Evolutionary conservation across 2,888 invertebrate species (phyloP).

Genomic region (Cosmia pyralina): DNA sequence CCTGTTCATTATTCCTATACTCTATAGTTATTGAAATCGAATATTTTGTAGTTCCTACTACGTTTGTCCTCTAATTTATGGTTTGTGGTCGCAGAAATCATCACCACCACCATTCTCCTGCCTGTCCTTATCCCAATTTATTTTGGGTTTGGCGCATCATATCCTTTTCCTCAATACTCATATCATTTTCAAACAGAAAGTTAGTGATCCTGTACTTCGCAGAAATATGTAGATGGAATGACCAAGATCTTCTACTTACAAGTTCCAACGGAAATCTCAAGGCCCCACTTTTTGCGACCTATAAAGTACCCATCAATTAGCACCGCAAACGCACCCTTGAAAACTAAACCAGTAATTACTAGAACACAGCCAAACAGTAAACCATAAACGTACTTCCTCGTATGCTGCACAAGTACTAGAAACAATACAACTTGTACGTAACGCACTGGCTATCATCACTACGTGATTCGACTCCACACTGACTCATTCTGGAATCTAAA

Average conservation of each 20-base stretch:
- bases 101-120: not conserved
- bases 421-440: constrained; percentile 61
- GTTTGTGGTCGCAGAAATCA: not conserved
- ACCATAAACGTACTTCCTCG: constrained; percentile 61
- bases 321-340: constrained; percentile 1
- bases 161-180: not conserved
- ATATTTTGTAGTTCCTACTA: not conserved
- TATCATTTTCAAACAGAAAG: not conserved
- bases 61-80: not conserved
- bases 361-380: constrained; percentile 18
- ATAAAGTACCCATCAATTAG: not conserved
- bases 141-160: not conserved
- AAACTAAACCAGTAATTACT: constrained; percentile 42
- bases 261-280: not conserved
- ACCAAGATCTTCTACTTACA: not conserved
- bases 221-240: not conserved
- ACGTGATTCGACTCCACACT: constrained; percentile 85
- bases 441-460: constrained; percentile 70
- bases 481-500: constrained; percentile 83
- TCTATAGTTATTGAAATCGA: not conserved
- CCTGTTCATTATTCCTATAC: not conserved
- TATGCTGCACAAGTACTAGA: constrained; percentile 37
- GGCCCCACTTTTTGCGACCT: not conserved
- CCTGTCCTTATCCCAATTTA: not conserved
- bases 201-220: not conserved